phyloP scores from a whole-genome alignment of 2,888 invertebrate species.

The Meliscaeva auricollis region DNA sequence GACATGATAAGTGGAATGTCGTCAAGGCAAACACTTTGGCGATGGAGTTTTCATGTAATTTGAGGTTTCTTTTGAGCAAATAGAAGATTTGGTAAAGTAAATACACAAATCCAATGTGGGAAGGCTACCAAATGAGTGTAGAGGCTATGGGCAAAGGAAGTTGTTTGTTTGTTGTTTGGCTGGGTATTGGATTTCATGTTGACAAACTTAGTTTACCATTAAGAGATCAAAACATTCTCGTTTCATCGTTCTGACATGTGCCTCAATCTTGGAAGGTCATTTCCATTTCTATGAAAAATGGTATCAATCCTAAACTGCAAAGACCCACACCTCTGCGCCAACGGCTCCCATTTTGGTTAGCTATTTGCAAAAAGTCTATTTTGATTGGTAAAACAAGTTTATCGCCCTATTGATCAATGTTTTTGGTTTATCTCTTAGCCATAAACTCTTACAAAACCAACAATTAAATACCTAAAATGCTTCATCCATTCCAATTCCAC shows the following conservation, averaged over 20 bases:
- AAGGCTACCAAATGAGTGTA: neutral
- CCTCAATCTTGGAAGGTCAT: neutral
- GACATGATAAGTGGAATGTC: conserved; percentile 27
- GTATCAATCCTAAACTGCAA: neutral
- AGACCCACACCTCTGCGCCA: neutral
- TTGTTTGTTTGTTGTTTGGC: conserved; percentile 7
- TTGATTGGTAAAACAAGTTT: neutral
- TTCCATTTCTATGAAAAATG: neutral
- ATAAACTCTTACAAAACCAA: neutral
- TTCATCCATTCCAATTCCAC: neutral
- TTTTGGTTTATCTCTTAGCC: neutral
- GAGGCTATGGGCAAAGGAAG: neutral
- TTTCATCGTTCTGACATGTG: too few species aligned
- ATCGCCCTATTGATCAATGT: conserved; percentile 6
- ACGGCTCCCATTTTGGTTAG: neutral
- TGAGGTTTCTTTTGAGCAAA: conserved; percentile 5
- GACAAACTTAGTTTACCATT: conserved; percentile 4
- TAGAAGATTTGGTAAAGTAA: conserved; percentile 1
- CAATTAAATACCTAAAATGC: neutral
- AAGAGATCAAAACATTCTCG: too few species aligned
- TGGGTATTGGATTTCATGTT: conserved; percentile 7
- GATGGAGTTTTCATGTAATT: conserved; percentile 8
- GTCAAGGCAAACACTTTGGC: neutral
- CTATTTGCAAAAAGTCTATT: neutral
- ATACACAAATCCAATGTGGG: neutral